Percentiles rank a stretch among this genome's conserved stretches.
Evolutionary conservation across 2,113 vertebrate genomes (phyloP).

Genomic region (Paraplagusia blochii): DNA sequence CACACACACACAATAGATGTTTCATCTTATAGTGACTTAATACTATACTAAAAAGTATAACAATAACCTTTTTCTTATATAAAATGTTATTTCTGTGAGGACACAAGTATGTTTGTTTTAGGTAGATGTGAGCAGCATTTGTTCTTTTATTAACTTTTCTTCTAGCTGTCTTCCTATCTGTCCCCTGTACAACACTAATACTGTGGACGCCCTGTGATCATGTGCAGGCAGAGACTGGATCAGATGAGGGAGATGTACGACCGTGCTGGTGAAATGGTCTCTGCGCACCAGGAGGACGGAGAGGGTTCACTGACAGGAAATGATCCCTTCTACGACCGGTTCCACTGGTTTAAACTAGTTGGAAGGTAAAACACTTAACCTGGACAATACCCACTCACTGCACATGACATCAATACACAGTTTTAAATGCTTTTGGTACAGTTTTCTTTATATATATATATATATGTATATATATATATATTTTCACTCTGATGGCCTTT

Average conservation of each 20-base stretch:
- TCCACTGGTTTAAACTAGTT: slow-evolving; percentile 98
- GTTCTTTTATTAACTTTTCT: no score
- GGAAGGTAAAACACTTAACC: slow-evolving; percentile 81
- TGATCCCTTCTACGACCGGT: slow-evolving; percentile 97
- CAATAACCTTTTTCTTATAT: no score
- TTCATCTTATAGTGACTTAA: no score
- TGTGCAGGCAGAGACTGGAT: slow-evolving; percentile 86
- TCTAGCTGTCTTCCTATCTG: background rate
- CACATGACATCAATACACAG: background rate
- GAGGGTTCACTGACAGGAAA: slow-evolving; percentile 87
- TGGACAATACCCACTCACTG: background rate
- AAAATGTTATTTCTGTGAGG: no score
- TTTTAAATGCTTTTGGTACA: background rate
- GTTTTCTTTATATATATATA: background rate
- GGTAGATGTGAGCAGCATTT: no score
- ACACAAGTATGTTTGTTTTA: no score
- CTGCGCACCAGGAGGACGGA: slow-evolving; percentile 79
- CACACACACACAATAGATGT: no score
- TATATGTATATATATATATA: no score
- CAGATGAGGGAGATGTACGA: slow-evolving; percentile 99
- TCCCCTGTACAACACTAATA: slow-evolving; percentile 20
- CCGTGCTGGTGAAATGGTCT: slow-evolving; percentile 91
- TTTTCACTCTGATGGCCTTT: no score
- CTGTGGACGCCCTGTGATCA: slow-evolving; percentile 2
- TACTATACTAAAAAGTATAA: no score